Base-by-base conservation (phyloP, 92 coral and sea anemone genomes). In the Bergia puertoricense region DNA sequence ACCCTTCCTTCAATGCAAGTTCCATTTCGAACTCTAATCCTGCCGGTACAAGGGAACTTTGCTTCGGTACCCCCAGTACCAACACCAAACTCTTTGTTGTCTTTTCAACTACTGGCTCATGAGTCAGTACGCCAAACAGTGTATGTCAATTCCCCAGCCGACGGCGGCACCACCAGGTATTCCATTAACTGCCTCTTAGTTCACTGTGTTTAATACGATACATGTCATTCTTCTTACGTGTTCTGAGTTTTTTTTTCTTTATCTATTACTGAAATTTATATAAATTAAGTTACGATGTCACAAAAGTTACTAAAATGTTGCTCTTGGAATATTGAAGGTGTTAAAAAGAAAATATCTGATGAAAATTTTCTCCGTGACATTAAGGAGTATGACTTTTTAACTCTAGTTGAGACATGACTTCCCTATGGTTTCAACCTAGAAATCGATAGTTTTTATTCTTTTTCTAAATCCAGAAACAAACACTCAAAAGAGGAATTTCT, bases 351-450 rank as follows among this genome's bases (percentile, higher is more conserved):
- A 39, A 0, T 78, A 1, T 50, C 48, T 36, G 56, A 78, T 38
- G 6, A 22, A 22, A 37, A 18, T 36, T 78, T 78, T 78, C 23
- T 40, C 5, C 16, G 6, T 10, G 57, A 78, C 1, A 30, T 39
- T 22, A 36, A 78, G 1, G 5, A 78, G 16, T 78, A 44, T 78
- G 82, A 78, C 10, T 40, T 78, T 44, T 16, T 78, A 8, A 44
- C 82, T 78, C 51, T 78, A 78, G 82, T 78, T 37, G 82, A 78
- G 57, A 78, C 82, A 23, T 78, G 82, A 56, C 41, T 43, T 8
- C 82, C 82, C 51, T 8, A 40, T 78, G 57, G 2, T 7, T 44
- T 22, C n/a, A 9, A 30, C 2, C 22, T 44, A 22, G 41, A 44
- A 44, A 20, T 44, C 1, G 36, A 44, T 5, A 38, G 57, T 30